Percentiles rank a stretch among this genome's conserved stretches.
Conservation (phyloP, 2,888 invertebrate species). For the Drosophila siamana region DNA sequence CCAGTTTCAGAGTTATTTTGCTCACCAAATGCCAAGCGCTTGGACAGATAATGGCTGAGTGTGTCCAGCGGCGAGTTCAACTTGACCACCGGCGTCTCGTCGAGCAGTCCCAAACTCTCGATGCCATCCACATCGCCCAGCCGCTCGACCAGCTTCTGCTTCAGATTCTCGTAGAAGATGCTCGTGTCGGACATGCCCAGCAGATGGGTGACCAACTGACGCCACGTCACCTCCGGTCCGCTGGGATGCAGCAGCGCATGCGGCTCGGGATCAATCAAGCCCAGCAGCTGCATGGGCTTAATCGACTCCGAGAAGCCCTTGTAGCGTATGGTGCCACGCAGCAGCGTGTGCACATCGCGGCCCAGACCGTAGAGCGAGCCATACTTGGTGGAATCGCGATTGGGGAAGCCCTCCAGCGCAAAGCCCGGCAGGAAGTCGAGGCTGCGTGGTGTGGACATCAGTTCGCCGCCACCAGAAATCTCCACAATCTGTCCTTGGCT, state of each 20-base stretch:
- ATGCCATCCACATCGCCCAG: conserved; percentile 92
- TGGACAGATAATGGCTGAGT: conserved; percentile 94
- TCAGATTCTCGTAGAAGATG: conserved; percentile 97
- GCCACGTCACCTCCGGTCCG: conserved; percentile 98
- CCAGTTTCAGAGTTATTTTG: too few relatives aligned
- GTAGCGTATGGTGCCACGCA: conserved; percentile 97
- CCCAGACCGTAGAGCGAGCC: conserved; percentile 94
- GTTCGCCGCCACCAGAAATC: conserved; percentile 94
- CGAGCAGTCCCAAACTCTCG: conserved; percentile 94
- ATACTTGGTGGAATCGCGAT: conserved; percentile 97
- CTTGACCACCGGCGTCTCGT: conserved; percentile 93
- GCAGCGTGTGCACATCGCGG: conserved; percentile 93
- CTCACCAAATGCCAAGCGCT: conserved; percentile 91
- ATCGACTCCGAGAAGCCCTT: conserved; percentile 95
- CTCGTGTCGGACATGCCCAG: conserved; percentile 93
- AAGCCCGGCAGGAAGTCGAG: conserved; percentile 98
- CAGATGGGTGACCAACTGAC: conserved; percentile 93
- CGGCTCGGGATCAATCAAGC: conserved; percentile 93
- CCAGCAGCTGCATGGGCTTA: conserved; percentile 93
- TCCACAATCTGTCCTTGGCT: conserved; percentile 94
- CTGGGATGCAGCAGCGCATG: conserved; percentile 96
- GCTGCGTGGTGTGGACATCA: conserved; percentile 92
- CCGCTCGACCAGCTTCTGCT: conserved; percentile 92
- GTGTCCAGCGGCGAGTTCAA: conserved; percentile 96
- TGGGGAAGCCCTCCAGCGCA: conserved; percentile 98